Conservation (phyloP, 2,113 vertebrate genomes). For the Cranoglanis bouderius region DNA sequence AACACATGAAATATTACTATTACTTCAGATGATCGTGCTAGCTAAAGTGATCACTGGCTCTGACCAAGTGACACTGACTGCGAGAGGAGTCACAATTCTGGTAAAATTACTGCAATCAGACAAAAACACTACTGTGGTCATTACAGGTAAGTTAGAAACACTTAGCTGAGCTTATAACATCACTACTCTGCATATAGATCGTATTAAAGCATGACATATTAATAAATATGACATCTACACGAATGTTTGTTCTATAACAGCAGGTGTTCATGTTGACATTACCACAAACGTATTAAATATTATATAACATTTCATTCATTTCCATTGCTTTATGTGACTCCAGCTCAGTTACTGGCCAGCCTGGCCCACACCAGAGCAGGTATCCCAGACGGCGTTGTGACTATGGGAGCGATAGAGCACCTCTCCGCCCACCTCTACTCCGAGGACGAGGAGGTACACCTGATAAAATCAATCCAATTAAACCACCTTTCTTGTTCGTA, state of each 20-base stretch:
- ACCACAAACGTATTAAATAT: background rate
- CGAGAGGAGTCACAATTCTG: slow-evolving; percentile 73
- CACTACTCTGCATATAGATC: background rate
- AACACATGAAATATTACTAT: background rate
- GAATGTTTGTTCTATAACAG: too few relatives aligned
- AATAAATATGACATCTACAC: too few relatives aligned
- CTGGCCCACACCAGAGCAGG: slow-evolving; percentile 72
- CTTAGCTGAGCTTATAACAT: background rate
- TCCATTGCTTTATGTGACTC: background rate
- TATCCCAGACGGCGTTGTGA: slow-evolving; percentile 71
- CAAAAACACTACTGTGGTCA: slow-evolving; percentile 59
- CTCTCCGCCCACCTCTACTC: slow-evolving; percentile 73
- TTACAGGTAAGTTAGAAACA: slow-evolving; percentile 66
- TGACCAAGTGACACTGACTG: slow-evolving; percentile 72
- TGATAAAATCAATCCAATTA: background rate
- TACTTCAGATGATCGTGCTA: slow-evolving; percentile 72
- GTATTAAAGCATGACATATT: too few relatives aligned
- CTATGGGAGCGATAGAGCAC: slow-evolving; percentile 67
- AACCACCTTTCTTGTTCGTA: background rate
- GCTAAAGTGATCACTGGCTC: slow-evolving; percentile 71
- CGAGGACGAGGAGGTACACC: slow-evolving; percentile 70
- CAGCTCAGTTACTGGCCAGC: slow-evolving; percentile 74
- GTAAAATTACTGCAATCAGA: slow-evolving; percentile 67
- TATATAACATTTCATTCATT: background rate
- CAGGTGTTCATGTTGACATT: too few relatives aligned